A percentile compares a stretch with the other conserved stretches of the same genome.
phyloP scores from a whole-genome alignment of 2,113 vertebrate genomes.

The Pseudonaja textilis region DNA sequence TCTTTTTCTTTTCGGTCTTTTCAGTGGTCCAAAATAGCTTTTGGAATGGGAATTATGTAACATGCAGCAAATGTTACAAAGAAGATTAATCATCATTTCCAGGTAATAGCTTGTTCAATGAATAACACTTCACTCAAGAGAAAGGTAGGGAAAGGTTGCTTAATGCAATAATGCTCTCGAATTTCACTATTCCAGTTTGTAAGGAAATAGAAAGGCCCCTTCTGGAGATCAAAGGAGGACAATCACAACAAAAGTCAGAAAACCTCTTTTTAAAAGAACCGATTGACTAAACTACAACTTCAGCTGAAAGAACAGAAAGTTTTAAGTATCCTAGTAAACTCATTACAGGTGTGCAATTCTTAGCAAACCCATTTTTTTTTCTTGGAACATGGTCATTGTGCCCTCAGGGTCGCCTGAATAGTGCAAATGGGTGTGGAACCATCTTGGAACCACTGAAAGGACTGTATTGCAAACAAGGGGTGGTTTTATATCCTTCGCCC shows the following conservation, averaged over 20 bases:
- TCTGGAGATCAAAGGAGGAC: no score
- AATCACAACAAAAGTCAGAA: background rate
- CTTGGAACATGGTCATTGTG: background rate
- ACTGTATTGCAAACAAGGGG: background rate
- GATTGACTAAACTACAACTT: background rate
- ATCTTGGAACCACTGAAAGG: background rate
- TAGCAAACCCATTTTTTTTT: background rate
- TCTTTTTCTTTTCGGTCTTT: background rate
- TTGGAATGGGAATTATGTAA: background rate
- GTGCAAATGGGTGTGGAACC: background rate
- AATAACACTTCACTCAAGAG: background rate
- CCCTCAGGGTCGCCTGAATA: background rate
- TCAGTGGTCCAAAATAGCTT: background rate
- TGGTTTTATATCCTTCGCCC: no score
- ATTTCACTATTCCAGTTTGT: background rate
- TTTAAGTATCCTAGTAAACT: background rate
- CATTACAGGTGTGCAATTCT: background rate
- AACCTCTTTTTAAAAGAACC: background rate
- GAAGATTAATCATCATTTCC: background rate
- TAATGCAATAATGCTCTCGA: background rate
- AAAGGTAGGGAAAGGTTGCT: background rate
- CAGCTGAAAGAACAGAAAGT: background rate
- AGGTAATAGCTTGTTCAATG: background rate
- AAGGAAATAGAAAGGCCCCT: background rate
- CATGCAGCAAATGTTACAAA: background rate